Conservation (phyloP, 2,888 invertebrate genomes). For the Hirtodrosophila duncani region DNA sequence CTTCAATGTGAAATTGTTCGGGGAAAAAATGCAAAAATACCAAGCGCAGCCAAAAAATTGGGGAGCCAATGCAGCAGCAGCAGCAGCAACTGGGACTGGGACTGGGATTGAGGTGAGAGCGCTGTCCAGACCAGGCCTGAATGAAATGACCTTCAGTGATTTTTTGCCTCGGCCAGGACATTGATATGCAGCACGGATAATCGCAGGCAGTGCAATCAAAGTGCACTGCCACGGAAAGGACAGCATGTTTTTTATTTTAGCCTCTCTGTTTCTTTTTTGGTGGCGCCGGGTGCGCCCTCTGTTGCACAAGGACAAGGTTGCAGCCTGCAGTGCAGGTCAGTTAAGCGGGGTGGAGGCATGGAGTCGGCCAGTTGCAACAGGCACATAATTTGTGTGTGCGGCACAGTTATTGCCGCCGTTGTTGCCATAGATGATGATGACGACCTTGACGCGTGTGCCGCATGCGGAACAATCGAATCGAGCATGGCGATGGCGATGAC, state of each 20-base stretch:
- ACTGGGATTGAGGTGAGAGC: too few species aligned
- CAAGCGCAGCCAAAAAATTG: slow-evolving; percentile 46
- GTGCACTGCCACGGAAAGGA: slow-evolving; percentile 50
- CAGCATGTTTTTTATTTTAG: slow-evolving; percentile 2
- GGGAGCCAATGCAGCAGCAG: not conserved
- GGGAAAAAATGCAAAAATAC: slow-evolving; percentile 64
- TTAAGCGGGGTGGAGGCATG: slow-evolving; percentile 1
- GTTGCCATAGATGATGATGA: slow-evolving; percentile 7
- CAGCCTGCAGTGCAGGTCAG: slow-evolving; percentile 16
- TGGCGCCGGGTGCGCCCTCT: slow-evolving; percentile 20
- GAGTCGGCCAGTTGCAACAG: slow-evolving; percentile 1
- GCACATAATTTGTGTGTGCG: slow-evolving; percentile 27
- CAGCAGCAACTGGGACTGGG: not conserved
- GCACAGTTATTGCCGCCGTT: not conserved
- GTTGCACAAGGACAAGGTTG: slow-evolving; percentile 42
- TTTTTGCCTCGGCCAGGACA: slow-evolving; percentile 45
- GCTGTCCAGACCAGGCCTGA: slow-evolving; percentile 16
- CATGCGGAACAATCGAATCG: slow-evolving; percentile 63
- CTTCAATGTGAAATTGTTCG: slow-evolving; percentile 26
- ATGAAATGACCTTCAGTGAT: slow-evolving; percentile 59
- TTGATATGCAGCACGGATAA: slow-evolving; percentile 71
- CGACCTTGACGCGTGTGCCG: slow-evolving; percentile 67
- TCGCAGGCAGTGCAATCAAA: slow-evolving; percentile 70
- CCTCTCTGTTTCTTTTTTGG: not conserved
- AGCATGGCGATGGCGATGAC: slow-evolving; percentile 39